Conservation (phyloP, 2,888 invertebrate genomes). For the Watsonalla binaria region DNA sequence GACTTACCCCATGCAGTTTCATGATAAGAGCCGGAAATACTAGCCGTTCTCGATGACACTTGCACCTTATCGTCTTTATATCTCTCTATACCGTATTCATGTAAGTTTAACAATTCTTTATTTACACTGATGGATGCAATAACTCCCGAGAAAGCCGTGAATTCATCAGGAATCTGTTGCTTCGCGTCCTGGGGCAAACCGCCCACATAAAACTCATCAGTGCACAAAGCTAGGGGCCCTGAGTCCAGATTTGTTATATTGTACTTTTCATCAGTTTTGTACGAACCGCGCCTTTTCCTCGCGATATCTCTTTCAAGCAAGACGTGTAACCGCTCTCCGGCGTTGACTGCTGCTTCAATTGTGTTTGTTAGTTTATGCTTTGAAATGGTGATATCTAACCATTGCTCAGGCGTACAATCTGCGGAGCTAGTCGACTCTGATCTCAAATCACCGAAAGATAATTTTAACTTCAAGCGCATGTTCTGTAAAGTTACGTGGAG, state of each 20-base stretch:
- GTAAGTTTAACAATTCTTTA: slow-evolving; percentile 45
- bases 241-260: not conserved
- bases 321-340: slow-evolving; percentile 56
- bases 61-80: slow-evolving; percentile 46
- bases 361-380: slow-evolving; percentile 50
- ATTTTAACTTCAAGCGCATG: slow-evolving; percentile 55
- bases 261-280: not conserved
- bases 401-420: slow-evolving; percentile 51
- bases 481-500: slow-evolving; percentile 55
- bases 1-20: slow-evolving; percentile 63
- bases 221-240: slow-evolving; percentile 33
- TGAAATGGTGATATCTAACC: slow-evolving; percentile 55
- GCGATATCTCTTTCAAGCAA: slow-evolving; percentile 27
- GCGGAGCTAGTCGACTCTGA: slow-evolving; percentile 54
- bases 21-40: slow-evolving; percentile 62
- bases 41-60: slow-evolving; percentile 61
- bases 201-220: slow-evolving; percentile 58
- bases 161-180: slow-evolving; percentile 32
- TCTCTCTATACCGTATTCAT: slow-evolving; percentile 46
- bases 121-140: slow-evolving; percentile 53
- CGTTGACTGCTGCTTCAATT: slow-evolving; percentile 62
- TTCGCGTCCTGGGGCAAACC: slow-evolving; percentile 43
- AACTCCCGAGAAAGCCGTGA: slow-evolving; percentile 42
- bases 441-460: slow-evolving; percentile 37
- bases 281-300: slow-evolving; percentile 14